A percentile compares a stretch with the other conserved stretches of the same genome.
Conservation (phyloP, 2,888 invertebrate species). For the Chalcosyrphus nemorum region DNA sequence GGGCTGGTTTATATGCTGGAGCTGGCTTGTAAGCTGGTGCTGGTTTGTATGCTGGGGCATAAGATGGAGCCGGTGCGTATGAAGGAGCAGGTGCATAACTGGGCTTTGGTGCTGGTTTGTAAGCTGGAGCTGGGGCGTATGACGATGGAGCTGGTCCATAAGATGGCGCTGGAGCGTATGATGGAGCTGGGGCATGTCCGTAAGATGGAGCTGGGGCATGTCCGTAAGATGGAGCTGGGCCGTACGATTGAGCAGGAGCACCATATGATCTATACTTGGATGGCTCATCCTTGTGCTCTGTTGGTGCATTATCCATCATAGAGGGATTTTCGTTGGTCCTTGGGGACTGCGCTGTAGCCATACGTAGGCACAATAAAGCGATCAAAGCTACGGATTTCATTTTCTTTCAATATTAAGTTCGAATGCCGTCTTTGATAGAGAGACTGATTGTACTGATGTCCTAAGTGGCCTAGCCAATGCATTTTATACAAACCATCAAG, state of each 20-base stretch:
- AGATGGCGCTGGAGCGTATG: slow-evolving; percentile 41
- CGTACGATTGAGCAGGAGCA: slow-evolving; percentile 17
- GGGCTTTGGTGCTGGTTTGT: slow-evolving; percentile 45
- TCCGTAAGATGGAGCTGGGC: slow-evolving; percentile 26
- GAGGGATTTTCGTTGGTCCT: slow-evolving; percentile 35
- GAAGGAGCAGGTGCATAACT: slow-evolving; percentile 22
- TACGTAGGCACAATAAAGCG: slow-evolving; percentile 29
- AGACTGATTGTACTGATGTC: slow-evolving; percentile 50
- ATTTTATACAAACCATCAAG: slow-evolving; percentile 58
- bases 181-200: slow-evolving; percentile 21
- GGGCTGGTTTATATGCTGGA: slow-evolving; percentile 54
- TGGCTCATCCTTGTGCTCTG: slow-evolving; percentile 17
- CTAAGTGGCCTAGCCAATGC: slow-evolving; percentile 53
- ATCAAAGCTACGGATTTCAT: slow-evolving; percentile 61
- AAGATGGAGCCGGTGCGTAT: slow-evolving; percentile 35
- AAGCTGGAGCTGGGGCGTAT: slow-evolving; percentile 35
- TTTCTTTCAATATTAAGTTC: not conserved
- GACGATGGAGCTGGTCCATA: slow-evolving; percentile 52
- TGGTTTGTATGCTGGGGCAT: slow-evolving; percentile 45
- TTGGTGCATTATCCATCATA: slow-evolving; percentile 9
- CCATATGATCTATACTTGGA: slow-evolving; percentile 51
- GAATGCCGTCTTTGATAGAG: not conserved
- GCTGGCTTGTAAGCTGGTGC: slow-evolving; percentile 42
- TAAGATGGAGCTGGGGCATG: slow-evolving; percentile 26
- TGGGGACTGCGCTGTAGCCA: slow-evolving; percentile 20